Evolutionary conservation across 1,140 invertebrate genomes (phyloP), one percentile per base, ranked within the genome.

Genomic region (Phocides pigmalion): DNA sequence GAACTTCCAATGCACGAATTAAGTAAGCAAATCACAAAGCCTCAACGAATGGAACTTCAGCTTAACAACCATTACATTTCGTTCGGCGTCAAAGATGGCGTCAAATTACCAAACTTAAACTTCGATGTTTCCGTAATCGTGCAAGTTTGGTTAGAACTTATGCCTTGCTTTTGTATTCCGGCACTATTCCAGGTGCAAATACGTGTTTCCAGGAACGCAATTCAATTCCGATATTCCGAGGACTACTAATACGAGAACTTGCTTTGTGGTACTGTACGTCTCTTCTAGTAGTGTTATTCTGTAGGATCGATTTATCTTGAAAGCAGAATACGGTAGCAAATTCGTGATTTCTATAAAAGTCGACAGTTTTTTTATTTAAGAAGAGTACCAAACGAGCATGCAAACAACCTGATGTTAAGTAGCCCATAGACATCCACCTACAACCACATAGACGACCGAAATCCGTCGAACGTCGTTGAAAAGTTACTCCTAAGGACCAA

Each of bases 101-200:
- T 44, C 17, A 16, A 44, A 44, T 44, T 44, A 44, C 17, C 41
- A 16, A 44, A 44, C 41, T 44, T 44, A 44, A 44, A 44, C 41
- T 44, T 44, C 17, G 16, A 44, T 44, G 41, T 44, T 44, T 8
- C 44, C 44, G 4, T 47, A 47, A 25, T 47, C 17, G 44, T 4
- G n/a, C 20, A 47, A 47, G 44, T 47, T 47, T 8, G 20, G 9
- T 32, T 32, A n/a, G 9, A 32, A 32, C 28, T 32, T 32, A 11
- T 25, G 25, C 44, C 12, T 12, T 12, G 44, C 44, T 3, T 28
- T 28, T 5, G n/a, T 47, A 25, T 20, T 20, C 44, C 44, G 16
- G n/a, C 20, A 49, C 46, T 25, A 49, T 49, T 49, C 22, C 46
- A 49, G 22, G 25, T 16, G 8, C 6, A 16, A 11, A 42, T 17